These are phyloP conservation scores for Hemicordylus capensis DNA, from an alignment of 2,113 vertebrate species.

Conservation along the genomic window DNA sequence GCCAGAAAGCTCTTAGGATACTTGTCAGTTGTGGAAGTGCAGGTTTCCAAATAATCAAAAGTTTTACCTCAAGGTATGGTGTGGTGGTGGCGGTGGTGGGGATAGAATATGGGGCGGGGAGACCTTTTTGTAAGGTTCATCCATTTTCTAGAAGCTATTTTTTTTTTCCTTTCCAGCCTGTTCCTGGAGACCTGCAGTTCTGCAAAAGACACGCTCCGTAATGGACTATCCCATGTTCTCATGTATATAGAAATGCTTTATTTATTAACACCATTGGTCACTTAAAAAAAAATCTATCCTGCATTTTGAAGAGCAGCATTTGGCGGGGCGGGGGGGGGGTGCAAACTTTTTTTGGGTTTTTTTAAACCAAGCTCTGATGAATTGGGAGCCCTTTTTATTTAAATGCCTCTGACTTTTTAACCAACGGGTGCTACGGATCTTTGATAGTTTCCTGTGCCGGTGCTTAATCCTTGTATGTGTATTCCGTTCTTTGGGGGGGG, in stretches of 20 bases:
- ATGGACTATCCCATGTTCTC: slow-evolving; percentile 43
- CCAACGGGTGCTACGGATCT: slow-evolving; percentile 65
- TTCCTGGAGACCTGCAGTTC: slow-evolving; percentile 47
- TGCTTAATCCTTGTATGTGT: slow-evolving; percentile 40
- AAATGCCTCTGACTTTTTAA: slow-evolving; percentile 50
- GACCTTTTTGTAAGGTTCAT: slow-evolving; percentile 60
- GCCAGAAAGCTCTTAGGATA: slow-evolving; percentile 1
- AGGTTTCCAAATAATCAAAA: slow-evolving; percentile 65
- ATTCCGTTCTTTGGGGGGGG: background rate
- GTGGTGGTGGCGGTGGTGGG: slow-evolving; percentile 27
- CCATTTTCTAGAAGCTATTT: slow-evolving; percentile 58
- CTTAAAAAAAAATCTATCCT: slow-evolving; percentile 52
- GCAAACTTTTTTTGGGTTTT: slow-evolving; percentile 21
- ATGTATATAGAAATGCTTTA: slow-evolving; percentile 81
- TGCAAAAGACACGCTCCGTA: slow-evolving; percentile 52
- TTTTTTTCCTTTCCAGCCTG: slow-evolving; percentile 56
- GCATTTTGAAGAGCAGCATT: slow-evolving; percentile 30
- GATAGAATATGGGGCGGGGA: background rate
- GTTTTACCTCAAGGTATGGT: slow-evolving; percentile 68
- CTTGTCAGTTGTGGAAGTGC: slow-evolving; percentile 15
- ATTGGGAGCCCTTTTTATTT: slow-evolving; percentile 36
- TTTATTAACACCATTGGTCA: slow-evolving; percentile 80
- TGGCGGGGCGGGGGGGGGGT: slow-evolving; percentile 2
- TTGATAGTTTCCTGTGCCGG: slow-evolving; percentile 27
- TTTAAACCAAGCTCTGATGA: slow-evolving; percentile 15